Evolutionary conservation across 2,797 vertebrate genomes (phyloP).

Genomic region (Tauraco hartlaubi): DNA sequence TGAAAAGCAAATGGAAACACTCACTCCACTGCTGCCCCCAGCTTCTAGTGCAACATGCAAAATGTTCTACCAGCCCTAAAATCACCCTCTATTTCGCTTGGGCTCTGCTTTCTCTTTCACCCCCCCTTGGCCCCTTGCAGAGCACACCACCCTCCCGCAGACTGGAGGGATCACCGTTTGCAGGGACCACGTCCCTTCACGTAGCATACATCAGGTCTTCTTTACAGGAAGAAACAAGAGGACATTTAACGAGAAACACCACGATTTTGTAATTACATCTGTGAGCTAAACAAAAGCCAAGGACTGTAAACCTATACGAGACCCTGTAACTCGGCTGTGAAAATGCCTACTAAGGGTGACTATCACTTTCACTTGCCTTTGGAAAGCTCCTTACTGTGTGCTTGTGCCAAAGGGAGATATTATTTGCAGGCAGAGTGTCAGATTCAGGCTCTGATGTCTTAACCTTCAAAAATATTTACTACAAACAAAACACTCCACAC

Average conservation of each 20-base stretch:
- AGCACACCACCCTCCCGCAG: background rate
- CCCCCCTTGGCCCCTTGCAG: background rate
- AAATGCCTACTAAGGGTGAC: background rate
- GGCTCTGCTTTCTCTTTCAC: background rate
- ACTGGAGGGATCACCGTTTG: background rate
- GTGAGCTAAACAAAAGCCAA: background rate
- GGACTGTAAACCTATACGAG: background rate
- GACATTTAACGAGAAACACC: background rate
- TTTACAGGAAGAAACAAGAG: background rate
- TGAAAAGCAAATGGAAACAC: background rate
- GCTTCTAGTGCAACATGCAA: background rate
- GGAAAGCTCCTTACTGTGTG: background rate
- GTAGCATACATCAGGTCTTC: background rate
- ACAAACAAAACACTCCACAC: background rate
- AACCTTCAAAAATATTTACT: slow-evolving; percentile 35
- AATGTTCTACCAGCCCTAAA: background rate
- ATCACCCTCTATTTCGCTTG: background rate
- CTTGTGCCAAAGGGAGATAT: background rate
- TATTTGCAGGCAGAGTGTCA: background rate
- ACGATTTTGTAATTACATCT: background rate
- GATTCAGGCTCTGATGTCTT: slow-evolving; percentile 11
- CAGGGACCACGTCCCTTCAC: background rate
- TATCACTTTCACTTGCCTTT: background rate
- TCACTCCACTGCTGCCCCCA: background rate
- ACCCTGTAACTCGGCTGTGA: background rate